These are phyloP conservation scores for Cossypha caffra DNA, from an alignment of 2,797 vertebrate species.

Conservation along the genomic window DNA sequence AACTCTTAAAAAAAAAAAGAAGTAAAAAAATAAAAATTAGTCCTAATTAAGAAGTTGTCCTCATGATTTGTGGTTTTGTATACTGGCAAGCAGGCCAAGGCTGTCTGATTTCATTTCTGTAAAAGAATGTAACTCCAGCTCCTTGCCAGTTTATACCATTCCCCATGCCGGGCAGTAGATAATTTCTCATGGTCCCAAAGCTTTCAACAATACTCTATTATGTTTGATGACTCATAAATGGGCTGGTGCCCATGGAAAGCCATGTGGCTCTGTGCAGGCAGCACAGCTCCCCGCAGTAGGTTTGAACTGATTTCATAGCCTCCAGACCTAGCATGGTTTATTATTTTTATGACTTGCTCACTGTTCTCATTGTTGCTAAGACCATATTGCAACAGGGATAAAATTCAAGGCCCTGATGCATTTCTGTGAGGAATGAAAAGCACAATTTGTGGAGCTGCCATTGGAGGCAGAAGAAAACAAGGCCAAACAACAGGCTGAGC, in stretches of 20 bases:
- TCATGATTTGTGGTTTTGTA: conserved; percentile 52
- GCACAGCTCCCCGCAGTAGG: conserved; percentile 70
- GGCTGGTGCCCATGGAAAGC: conserved; percentile 76
- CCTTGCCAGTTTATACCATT: conserved; percentile 76
- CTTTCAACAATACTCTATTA: conserved; percentile 80
- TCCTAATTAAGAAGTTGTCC: conserved; percentile 47
- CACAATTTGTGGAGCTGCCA: background rate
- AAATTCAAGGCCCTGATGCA: conserved; percentile 41
- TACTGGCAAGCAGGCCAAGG: conserved; percentile 52
- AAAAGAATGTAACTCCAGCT: conserved; percentile 68
- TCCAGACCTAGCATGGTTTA: conserved; percentile 67
- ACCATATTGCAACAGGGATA: conserved; percentile 44
- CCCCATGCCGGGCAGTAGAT: conserved; percentile 71
- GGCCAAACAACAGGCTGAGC: conserved; percentile 28
- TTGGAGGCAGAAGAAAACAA: conserved; percentile 18
- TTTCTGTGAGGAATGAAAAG: conserved; percentile 26
- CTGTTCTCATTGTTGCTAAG: conserved; percentile 61
- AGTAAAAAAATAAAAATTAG: background rate
- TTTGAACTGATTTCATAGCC: conserved; percentile 73
- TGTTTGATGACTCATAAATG: conserved; percentile 79
- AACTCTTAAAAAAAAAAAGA: background rate
- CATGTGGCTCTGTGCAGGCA: conserved; percentile 73
- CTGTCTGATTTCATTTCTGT: conserved; percentile 77
- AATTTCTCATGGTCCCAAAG: conserved; percentile 76
- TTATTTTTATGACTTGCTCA: conserved; percentile 67